Base-by-base conservation (phyloP, 1,140 invertebrate genomes). In the Caligus rogercresseyi region DNA sequence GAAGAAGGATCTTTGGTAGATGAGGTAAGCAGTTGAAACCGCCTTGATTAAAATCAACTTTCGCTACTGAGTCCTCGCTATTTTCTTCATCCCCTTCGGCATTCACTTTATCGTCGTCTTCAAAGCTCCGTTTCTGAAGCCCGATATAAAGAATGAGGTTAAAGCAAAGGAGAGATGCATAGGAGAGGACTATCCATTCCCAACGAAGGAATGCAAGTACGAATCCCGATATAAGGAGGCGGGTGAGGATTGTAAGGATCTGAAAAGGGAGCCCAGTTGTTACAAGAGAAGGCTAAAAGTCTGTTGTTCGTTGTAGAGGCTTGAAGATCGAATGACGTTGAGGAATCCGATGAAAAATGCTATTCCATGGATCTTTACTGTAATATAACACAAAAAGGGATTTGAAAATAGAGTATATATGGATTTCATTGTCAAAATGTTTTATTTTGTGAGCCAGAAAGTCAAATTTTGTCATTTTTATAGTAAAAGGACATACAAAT, bases 321-420 rank as follows among this genome's bases (percentile, higher is more conserved):
- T 26, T 20, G 57, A 24, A 25, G 57, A 21, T 13, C 57, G 57
- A 24, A 60, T 15, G 20, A 60, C 23, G 21, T 60, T 60, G 14
- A 60, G 15, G 24, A 60, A 60, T 11, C 20, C 21, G 15, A 31
- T 1, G 21, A 60, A 15, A 25, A 31, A 25, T 31, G 57, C 57
- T 25, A 60, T 31, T 14, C 57, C 26, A 60, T 60, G 57, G 15
- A 60, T 31, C 16, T 60, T 25, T 15, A 60, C 57, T 60, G 11
- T 21, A 56, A 56, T 1, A 53, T n/a, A 56, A 18, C 31, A 43
- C 7, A 43, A 43, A 7, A 43, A 7, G 31, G n/a, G 31, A 43
- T 43, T 43, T 43, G n/a, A n/a, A n/a, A n/a, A n/a, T n/a, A n/a
- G n/a, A n/a, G n/a, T n/a, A n/a, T n/a, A n/a, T n/a, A n/a, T n/a